Percentiles rank a stretch among this genome's conserved stretches.
Evolutionary conservation across 92 coral and sea anemone species (phyloP).

Genomic region (Epizoanthus illoricatus): DNA sequence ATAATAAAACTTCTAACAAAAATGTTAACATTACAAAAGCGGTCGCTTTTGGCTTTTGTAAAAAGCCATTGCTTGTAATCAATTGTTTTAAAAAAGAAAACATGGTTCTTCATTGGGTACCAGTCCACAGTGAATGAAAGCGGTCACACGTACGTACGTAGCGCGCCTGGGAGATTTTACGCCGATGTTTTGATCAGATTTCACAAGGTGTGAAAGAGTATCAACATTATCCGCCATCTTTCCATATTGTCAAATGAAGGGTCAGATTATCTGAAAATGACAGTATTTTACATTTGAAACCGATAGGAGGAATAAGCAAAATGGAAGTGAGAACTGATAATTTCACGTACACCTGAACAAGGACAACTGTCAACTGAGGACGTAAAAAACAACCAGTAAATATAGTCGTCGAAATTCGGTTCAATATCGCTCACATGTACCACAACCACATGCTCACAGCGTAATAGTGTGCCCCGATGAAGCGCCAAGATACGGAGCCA

Average conservation of each 20-base stretch:
- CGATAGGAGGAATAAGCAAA: too few species aligned
- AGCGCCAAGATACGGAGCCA: conserved; percentile 26
- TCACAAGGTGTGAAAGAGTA: conserved; percentile 5
- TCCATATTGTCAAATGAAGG: conserved; percentile 12
- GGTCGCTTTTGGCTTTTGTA: too few species aligned
- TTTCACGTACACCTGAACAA: neutral
- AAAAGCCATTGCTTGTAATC: too few species aligned
- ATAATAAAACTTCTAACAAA: too few species aligned
- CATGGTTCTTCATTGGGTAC: too few species aligned
- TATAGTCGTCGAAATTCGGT: neutral
- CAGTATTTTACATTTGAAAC: neutral
- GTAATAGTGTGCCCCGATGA: conserved; percentile 4
- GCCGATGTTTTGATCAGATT: too few species aligned
- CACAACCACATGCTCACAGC: neutral
- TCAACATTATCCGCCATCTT: conserved; percentile 4
- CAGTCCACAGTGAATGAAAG: too few species aligned
- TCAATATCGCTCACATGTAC: conserved; percentile 9
- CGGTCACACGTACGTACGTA: too few species aligned
- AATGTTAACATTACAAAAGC: too few species aligned
- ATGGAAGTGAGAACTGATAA: neutral
- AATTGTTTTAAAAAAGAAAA: too few species aligned
- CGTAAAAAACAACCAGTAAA: neutral
- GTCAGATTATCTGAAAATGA: neutral
- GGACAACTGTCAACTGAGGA: neutral
- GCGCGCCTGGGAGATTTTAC: too few species aligned